Evolutionary conservation across 1,140 invertebrate genomes (phyloP).

Genomic region (Pseudomyrmex concolor): DNA sequence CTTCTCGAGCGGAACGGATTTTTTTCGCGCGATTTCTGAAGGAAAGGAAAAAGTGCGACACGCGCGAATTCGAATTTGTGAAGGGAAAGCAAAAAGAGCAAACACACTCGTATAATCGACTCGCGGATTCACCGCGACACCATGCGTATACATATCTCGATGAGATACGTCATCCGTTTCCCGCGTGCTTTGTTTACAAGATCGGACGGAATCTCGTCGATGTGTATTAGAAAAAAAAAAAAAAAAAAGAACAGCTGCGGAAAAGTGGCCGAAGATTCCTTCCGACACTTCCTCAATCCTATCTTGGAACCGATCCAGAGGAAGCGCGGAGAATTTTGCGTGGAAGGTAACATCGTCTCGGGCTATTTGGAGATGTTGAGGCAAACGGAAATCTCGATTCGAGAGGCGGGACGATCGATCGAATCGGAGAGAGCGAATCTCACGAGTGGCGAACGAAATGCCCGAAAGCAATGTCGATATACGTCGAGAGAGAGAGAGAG

Average conservation of each 20-base stretch:
- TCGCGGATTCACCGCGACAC: background rate
- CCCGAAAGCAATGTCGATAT: conserved; percentile 1
- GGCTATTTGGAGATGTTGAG: conserved; percentile 40
- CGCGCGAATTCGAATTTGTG: conserved; percentile 23
- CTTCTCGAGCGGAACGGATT: no score
- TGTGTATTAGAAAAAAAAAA: background rate
- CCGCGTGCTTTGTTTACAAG: conserved; percentile 31
- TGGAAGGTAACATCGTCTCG: conserved; percentile 40
- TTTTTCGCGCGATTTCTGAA: conserved; percentile 1
- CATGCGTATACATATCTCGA: background rate
- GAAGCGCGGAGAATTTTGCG: conserved; percentile 38
- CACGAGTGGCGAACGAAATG: background rate
- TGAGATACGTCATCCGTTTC: background rate
- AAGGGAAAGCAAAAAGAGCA: background rate
- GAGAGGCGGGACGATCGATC: conserved; percentile 37
- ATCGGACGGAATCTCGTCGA: conserved; percentile 13
- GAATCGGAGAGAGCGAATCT: conserved; percentile 29
- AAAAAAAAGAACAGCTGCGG: background rate
- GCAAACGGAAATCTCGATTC: conserved; percentile 38
- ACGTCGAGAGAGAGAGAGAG: background rate
- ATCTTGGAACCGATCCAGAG: conserved; percentile 45
- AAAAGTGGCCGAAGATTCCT: conserved; percentile 6
- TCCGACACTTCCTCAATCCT: background rate
- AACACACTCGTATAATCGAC: conserved; percentile 25
- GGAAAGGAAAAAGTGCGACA: background rate